A percentile compares a stretch with the other conserved stretches of the same genome.
These are phyloP conservation scores for Oreochromis tanganicae DNA, from an alignment of 2,113 vertebrate species.

Conservation along the genomic window DNA sequence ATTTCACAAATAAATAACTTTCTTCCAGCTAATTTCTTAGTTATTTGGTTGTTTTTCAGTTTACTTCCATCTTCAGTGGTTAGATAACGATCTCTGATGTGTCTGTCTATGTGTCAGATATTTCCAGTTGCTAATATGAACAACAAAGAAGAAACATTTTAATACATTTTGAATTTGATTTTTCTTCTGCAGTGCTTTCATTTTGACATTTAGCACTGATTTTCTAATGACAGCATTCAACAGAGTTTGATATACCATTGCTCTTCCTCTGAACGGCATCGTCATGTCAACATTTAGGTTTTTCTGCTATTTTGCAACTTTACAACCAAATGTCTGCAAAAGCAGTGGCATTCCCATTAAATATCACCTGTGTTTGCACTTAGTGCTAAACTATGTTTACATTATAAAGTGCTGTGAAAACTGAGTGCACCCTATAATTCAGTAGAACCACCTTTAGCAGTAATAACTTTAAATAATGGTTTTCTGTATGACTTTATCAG, in stretches of 20 bases:
- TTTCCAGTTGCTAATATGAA: neutral
- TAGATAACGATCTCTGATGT: neutral
- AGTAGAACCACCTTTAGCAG: neutral
- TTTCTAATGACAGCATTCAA: neutral
- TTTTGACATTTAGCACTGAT: neutral
- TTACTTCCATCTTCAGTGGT: neutral
- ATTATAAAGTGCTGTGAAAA: neutral
- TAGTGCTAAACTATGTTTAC: neutral
- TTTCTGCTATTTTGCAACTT: neutral
- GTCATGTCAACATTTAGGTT: neutral
- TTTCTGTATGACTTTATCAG: neutral
- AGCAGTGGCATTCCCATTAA: neutral
- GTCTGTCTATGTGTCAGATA: neutral
- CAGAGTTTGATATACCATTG: neutral
- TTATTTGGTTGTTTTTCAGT: neutral
- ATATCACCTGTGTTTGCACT: neutral
- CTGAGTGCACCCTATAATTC: neutral
- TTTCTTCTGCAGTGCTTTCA: neutral
- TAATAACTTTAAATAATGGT: neutral
- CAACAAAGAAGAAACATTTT: neutral
- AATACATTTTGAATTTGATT: neutral
- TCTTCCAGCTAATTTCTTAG: neutral
- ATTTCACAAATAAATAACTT: neutral
- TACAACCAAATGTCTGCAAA: neutral
- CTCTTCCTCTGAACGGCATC: neutral